These are phyloP conservation scores for Malurus leucopterus DNA, from an alignment of 2,797 vertebrate genomes.

Conservation along the genomic window DNA sequence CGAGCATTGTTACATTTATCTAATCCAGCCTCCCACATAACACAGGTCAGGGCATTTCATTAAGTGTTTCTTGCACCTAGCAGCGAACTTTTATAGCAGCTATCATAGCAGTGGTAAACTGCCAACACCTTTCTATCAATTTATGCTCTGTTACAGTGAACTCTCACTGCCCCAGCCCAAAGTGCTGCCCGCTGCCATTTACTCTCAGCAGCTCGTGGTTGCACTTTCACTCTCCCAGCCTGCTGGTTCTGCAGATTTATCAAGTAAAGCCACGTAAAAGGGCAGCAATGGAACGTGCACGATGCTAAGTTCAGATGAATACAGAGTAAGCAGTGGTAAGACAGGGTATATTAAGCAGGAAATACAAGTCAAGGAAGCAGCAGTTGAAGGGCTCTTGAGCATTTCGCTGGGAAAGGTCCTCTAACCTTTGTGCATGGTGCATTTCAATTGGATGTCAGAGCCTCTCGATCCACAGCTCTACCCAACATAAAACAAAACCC, in stretches of 20 bases:
- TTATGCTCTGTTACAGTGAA: conserved; percentile 12
- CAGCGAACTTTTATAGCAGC: conserved; percentile 9
- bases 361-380: neutral
- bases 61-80: conserved; percentile 25
- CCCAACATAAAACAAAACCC: neutral
- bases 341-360: neutral
- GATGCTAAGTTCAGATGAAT: neutral
- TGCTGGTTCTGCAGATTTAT: conserved; percentile 10
- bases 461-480: neutral
- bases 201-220: neutral
- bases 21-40: neutral
- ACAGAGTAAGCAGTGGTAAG: neutral
- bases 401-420: neutral
- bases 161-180: conserved; percentile 1
- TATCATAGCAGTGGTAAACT: conserved; percentile 13
- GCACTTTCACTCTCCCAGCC: conserved; percentile 7
- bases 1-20: neutral
- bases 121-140: conserved; percentile 29
- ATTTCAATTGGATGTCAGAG: neutral
- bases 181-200: conserved; percentile 6
- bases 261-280: neutral
- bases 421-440: neutral
- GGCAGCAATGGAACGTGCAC: neutral
- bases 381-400: neutral
- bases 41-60: conserved; percentile 30